Percentiles rank a stretch among this genome's conserved stretches.
Evolutionary conservation across 1,140 invertebrate genomes (phyloP).

Genomic region (Dreissena rostriformis): DNA sequence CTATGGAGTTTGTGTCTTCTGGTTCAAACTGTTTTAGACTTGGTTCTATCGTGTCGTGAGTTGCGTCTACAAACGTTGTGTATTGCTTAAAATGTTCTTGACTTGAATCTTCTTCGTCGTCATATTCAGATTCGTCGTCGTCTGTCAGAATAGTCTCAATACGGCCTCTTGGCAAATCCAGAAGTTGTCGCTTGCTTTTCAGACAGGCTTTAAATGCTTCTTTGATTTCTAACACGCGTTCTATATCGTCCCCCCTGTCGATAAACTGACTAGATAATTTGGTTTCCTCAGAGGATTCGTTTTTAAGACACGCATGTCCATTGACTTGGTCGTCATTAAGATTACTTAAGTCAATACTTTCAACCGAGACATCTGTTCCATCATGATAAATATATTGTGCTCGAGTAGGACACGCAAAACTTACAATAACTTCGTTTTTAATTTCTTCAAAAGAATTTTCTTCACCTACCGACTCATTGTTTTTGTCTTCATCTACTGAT

Average conservation of each 20-base stretch:
- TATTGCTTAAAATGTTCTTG: not conserved
- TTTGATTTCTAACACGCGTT: conserved; percentile 24
- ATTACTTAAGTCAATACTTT: too few relatives aligned
- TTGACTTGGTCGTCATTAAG: too few relatives aligned
- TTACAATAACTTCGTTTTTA: not conserved
- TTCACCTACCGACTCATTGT: not conserved
- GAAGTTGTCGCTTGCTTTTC: conserved; percentile 22
- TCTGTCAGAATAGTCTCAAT: not conserved
- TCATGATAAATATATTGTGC: not conserved
- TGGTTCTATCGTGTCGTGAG: not conserved
- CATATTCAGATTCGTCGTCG: not conserved
- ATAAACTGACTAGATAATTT: too few relatives aligned
- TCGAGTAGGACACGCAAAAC: not conserved
- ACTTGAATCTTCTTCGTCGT: not conserved
- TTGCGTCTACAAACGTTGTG: not conserved
- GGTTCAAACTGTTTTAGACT: not conserved
- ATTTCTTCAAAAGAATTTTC: not conserved
- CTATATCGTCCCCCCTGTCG: not conserved
- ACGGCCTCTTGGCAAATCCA: not conserved
- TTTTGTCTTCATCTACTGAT: not conserved
- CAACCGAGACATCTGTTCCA: not conserved
- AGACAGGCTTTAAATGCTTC: conserved; percentile 18
- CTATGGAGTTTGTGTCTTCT: not conserved
- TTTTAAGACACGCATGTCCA: too few relatives aligned
- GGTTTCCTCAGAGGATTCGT: too few relatives aligned